A percentile compares a stretch with the other conserved stretches of the same genome.
Conservation (phyloP, 1,140 invertebrate genomes). For the Drosophila kanapiae region DNA sequence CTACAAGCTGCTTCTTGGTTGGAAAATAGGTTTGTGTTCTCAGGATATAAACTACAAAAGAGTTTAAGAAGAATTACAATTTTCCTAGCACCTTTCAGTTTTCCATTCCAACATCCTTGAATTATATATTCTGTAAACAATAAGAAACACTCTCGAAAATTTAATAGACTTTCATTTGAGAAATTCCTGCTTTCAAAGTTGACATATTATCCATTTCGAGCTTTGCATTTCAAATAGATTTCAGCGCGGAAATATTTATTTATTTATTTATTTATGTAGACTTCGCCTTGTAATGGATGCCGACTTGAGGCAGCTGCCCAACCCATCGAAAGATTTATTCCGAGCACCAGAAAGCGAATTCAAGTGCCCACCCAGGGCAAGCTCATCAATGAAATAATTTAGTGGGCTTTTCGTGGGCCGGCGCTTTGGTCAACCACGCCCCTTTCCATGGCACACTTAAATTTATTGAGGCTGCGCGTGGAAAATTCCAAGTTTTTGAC, state of each 20-base stretch:
- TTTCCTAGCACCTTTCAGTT: neutral
- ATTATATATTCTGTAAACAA: constrained; percentile 3
- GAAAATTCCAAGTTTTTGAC: constrained; percentile 42
- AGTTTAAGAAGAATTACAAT: neutral
- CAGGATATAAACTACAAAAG: neutral
- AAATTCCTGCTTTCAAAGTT: constrained; percentile 16
- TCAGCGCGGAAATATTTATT: constrained; percentile 33
- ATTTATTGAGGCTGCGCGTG: constrained; percentile 48
- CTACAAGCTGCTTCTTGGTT: no score
- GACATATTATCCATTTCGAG: constrained; percentile 25
- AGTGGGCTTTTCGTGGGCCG: constrained; percentile 15
- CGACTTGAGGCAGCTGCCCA: constrained; percentile 25
- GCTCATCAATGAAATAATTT: constrained; percentile 51
- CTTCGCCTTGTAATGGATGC: constrained; percentile 16
- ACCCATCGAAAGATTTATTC: constrained; percentile 25
- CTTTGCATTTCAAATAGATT: constrained; percentile 46
- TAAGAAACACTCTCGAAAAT: neutral
- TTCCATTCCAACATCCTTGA: neutral
- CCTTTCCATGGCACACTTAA: constrained; percentile 38
- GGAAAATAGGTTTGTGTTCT: no score
- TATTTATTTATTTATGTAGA: constrained; percentile 35
- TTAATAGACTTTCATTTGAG: constrained; percentile 23
- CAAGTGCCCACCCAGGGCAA: constrained; percentile 28
- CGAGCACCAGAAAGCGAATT: constrained; percentile 12
- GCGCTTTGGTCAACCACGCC: constrained; percentile 28